These are phyloP conservation scores for Chrysolina haemoptera DNA, from an alignment of 2,888 invertebrate genomes.

Conservation along the genomic window DNA sequence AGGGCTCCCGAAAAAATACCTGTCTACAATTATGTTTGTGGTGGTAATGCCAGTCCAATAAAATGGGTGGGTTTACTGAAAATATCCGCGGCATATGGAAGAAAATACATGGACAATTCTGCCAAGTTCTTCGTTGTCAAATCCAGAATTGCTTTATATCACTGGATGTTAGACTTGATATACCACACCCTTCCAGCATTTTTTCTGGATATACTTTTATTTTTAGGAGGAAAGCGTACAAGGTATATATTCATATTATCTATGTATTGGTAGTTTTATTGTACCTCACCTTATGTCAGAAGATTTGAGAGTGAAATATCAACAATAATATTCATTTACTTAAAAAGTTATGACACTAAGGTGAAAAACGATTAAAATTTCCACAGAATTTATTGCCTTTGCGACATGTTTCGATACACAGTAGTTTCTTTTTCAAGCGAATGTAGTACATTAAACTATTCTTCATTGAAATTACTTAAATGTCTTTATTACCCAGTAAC, in stretches of 20 bases:
- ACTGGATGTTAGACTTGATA: background rate
- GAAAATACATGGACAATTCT: slow-evolving; percentile 6
- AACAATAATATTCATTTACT: too few species aligned
- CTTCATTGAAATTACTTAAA: too few species aligned
- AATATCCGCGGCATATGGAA: background rate
- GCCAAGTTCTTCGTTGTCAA: background rate
- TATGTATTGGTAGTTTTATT: background rate
- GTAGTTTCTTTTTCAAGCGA: too few species aligned
- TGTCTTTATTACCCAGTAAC: too few species aligned
- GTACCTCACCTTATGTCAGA: background rate
- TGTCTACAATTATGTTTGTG: slow-evolving; percentile 13
- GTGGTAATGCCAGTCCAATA: background rate
- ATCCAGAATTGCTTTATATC: background rate
- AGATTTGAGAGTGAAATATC: too few species aligned
- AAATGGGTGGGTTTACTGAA: background rate
- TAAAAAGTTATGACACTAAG: too few species aligned
- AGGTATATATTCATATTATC: background rate
- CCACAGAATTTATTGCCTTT: too few species aligned
- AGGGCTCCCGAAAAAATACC: background rate
- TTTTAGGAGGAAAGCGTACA: background rate
- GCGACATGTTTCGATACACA: too few species aligned
- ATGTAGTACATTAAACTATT: too few species aligned
- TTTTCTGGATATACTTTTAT: background rate
- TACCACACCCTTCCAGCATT: slow-evolving; percentile 7
- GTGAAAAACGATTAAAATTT: too few species aligned